These are phyloP conservation scores for Chaetorhynchus papuensis DNA, from an alignment of 2,113 vertebrate genomes.

Conservation along the genomic window DNA sequence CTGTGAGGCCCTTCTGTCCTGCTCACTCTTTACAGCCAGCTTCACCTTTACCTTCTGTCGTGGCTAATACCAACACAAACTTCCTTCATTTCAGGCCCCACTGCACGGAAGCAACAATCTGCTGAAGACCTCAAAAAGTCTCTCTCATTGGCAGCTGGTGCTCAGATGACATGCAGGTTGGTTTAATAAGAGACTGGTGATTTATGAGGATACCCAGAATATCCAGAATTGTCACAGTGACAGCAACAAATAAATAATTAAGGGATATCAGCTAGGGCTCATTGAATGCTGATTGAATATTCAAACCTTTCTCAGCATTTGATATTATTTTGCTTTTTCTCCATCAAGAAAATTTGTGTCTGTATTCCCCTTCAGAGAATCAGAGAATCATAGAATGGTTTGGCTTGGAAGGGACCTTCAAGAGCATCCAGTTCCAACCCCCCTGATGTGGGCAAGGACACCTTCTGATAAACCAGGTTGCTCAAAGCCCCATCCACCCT, in stretches of 20 bases:
- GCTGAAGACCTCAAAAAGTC: background rate
- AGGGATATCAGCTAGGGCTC: background rate
- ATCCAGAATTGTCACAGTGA: background rate
- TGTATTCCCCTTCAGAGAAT: background rate
- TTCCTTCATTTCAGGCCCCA: background rate
- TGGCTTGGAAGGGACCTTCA: background rate
- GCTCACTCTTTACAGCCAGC: background rate
- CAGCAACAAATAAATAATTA: background rate
- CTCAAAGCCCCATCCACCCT: background rate
- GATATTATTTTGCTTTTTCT: background rate
- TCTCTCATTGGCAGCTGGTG: background rate
- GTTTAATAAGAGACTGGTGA: background rate
- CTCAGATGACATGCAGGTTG: background rate
- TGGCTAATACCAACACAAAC: background rate
- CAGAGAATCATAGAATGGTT: background rate
- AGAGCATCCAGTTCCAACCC: background rate
- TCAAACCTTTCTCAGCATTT: background rate
- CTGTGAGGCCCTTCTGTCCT: constrained; percentile 1
- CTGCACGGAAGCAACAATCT: background rate
- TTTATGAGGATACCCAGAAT: background rate
- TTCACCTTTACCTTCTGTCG: background rate
- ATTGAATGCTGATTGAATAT: background rate
- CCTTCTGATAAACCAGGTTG: background rate
- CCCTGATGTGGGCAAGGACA: background rate
- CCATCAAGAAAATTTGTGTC: background rate